phyloP scores from a whole-genome alignment of 2,888 invertebrate genomes.

The Phortica okadai region DNA sequence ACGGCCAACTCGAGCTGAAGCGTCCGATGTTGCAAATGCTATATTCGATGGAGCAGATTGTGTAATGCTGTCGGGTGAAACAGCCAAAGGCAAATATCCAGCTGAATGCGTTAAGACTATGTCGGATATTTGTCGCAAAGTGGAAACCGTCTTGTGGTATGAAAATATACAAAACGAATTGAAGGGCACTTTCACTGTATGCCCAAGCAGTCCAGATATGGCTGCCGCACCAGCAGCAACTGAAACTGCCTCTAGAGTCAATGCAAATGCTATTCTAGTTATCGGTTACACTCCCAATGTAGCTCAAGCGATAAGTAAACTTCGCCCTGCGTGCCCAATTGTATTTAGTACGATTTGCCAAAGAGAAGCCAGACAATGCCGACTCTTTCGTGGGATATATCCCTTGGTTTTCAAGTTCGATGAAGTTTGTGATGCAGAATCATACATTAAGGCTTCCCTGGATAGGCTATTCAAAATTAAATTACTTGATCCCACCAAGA shows the following conservation, averaged over 20 bases:
- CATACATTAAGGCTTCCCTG: constrained; percentile 45
- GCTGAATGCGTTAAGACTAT: constrained; percentile 91
- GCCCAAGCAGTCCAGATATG: neutral
- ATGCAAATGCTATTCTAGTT: constrained; percentile 90
- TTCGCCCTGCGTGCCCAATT: constrained; percentile 94
- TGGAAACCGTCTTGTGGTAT: constrained; percentile 97
- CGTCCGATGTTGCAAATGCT: constrained; percentile 98
- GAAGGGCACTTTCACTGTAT: constrained; percentile 64
- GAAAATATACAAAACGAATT: constrained; percentile 91
- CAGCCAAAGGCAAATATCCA: constrained; percentile 97
- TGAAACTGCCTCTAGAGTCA: constrained; percentile 91
- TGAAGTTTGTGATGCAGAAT: constrained; percentile 38
- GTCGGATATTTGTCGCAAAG: constrained; percentile 96
- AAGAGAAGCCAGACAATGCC: constrained; percentile 87
- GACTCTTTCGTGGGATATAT: constrained; percentile 50
- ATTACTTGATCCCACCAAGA: constrained; percentile 40
- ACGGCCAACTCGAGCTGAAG: constrained; percentile 95
- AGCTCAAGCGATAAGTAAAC: constrained; percentile 93
- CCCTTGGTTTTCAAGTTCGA: constrained; percentile 51
- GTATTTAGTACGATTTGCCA: constrained; percentile 90
- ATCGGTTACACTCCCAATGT: constrained; percentile 79
- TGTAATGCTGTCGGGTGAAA: constrained; percentile 98
- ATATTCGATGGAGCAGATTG: constrained; percentile 98
- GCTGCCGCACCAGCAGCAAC: constrained; percentile 87
- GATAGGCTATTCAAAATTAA: constrained; percentile 45